A percentile compares a stretch with the other conserved stretches of the same genome.
These are phyloP conservation scores for Arrhopalites spinosus DNA, from an alignment of 2,888 invertebrate species.

Conservation along the genomic window DNA sequence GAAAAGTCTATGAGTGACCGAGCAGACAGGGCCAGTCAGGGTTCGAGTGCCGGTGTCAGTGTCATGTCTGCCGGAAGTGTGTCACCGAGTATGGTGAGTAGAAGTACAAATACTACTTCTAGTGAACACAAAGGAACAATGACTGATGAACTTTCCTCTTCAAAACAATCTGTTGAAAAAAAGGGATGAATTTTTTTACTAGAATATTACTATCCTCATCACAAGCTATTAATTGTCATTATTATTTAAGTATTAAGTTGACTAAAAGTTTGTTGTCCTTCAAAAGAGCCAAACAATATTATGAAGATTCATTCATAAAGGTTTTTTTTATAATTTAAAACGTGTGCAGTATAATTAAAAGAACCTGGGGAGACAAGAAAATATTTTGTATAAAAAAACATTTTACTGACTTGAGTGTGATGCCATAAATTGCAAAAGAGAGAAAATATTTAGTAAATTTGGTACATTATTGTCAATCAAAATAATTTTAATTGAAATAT, in stretches of 20 bases:
- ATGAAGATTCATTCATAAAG: no score
- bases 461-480: neutral
- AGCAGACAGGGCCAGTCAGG: neutral
- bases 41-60: neutral
- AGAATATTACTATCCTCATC: no score
- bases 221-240: neutral
- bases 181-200: no score
- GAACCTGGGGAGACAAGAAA: no score
- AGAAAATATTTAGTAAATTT: neutral
- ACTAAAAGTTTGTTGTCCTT: no score
- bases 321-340: no score
- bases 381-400: neutral
- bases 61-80: neutral
- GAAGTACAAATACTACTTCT: conserved; percentile 21
- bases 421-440: neutral
- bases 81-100: neutral
- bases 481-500: neutral
- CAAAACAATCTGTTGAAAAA: no score
- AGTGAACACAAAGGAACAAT: conserved; percentile 32
- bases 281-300: no score
- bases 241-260: neutral
- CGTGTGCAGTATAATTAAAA: no score
- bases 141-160: conserved; percentile 12
- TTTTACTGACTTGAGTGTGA: neutral
- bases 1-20: neutral